phyloP scores from a whole-genome alignment of 2,888 invertebrate species.

The Meganola albula region DNA sequence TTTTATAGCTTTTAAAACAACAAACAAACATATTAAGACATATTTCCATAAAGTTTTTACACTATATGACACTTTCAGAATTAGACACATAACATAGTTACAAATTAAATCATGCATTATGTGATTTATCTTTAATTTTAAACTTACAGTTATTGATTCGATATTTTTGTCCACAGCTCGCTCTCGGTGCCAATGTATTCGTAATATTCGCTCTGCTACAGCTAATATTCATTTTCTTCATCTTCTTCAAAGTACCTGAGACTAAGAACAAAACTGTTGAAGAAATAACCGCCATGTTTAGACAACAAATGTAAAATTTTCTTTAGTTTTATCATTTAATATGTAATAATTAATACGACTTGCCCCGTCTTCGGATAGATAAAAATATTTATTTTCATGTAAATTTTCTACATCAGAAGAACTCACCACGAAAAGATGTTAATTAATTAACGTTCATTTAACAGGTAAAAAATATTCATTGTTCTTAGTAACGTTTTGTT shows the following conservation, averaged over 20 bases:
- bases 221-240: constrained; percentile 85
- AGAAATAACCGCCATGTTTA: constrained; percentile 89
- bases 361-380: background rate
- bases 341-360: background rate
- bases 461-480: too few relatives aligned
- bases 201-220: constrained; percentile 87
- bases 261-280: constrained; percentile 92
- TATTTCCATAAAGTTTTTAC: too few relatives aligned
- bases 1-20: too few relatives aligned
- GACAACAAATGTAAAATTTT: constrained; percentile 72
- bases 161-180: constrained; percentile 53
- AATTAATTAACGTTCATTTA: background rate
- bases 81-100: too few relatives aligned
- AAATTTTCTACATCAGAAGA: background rate
- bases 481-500: too few relatives aligned
- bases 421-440: background rate
- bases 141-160: too few relatives aligned
- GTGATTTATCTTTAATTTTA: too few relatives aligned
- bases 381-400: background rate
- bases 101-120: too few relatives aligned
- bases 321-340: background rate
- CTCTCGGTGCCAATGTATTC: constrained; percentile 84
- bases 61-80: too few relatives aligned
- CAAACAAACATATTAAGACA: too few relatives aligned
- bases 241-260: constrained; percentile 91